These are phyloP conservation scores for Fopius arisanus DNA, from an alignment of 1,140 invertebrate genomes.

Conservation along the genomic window DNA sequence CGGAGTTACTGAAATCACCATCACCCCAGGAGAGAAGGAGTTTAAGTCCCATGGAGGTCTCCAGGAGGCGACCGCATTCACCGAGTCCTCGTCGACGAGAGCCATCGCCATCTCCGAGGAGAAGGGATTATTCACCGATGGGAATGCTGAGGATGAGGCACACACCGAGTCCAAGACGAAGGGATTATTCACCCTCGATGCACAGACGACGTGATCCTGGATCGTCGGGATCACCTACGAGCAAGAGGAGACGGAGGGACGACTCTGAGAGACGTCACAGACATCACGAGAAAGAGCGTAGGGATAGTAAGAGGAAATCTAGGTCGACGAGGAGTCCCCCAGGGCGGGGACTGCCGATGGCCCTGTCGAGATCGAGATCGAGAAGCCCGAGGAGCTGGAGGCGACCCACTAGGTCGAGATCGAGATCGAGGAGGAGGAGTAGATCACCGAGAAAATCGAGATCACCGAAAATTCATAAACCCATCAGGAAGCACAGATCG, in stretches of 20 bases:
- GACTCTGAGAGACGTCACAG: slow-evolving; percentile 61
- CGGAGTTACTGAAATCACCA: slow-evolving; percentile 48
- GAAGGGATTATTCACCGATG: slow-evolving; percentile 57
- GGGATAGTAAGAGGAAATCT: slow-evolving; percentile 44
- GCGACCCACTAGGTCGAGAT: neutral
- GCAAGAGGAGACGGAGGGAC: slow-evolving; percentile 57
- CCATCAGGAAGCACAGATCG: slow-evolving; percentile 56
- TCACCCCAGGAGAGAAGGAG: neutral
- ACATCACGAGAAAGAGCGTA: slow-evolving; percentile 58
- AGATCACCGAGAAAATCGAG: slow-evolving; percentile 47
- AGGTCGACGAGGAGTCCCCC: neutral
- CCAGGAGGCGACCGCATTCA: slow-evolving; percentile 51
- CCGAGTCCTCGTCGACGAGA: slow-evolving; percentile 56
- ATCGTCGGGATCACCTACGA: slow-evolving; percentile 49
- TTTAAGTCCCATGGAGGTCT: slow-evolving; percentile 22
- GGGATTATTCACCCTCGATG: slow-evolving; percentile 16
- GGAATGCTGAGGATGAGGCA: slow-evolving; percentile 50
- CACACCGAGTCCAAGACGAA: slow-evolving; percentile 54
- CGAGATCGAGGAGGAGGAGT: neutral
- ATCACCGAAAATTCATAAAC: slow-evolving; percentile 55
- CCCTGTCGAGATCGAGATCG: neutral
- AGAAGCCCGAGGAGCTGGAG: neutral
- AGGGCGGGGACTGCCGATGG: neutral
- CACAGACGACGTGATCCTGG: slow-evolving; percentile 46
- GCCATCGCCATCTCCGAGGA: slow-evolving; percentile 41